Evolutionary conservation across 2,113 vertebrate genomes (phyloP), one percentile per base, ranked within the genome.

Genomic region (Platysternon megacephalum): DNA sequence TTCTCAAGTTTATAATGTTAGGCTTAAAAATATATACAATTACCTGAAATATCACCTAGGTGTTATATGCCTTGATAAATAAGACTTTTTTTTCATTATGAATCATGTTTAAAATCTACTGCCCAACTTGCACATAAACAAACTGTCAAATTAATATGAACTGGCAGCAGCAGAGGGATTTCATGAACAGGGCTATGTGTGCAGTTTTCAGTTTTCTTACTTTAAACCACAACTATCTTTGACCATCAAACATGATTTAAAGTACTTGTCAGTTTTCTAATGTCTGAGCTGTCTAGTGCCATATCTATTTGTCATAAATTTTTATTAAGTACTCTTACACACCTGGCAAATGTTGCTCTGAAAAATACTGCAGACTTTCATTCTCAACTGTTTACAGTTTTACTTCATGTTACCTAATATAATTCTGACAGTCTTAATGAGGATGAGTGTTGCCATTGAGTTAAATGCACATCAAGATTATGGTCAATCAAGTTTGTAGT

Each of bases 381-480:
- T 84, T 93, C 26, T 72, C 19, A 88, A 22, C 11, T 85, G 48
- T 79, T 78, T 90, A 85, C 12, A 9, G 1, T 88, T 95, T 89
- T 85, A 89, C 8, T 82, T 81, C 86, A 86, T 0, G n/a, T 13
- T 46, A 80, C 32, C 78, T 89, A 32, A 87, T 22, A 81, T 35
- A 86, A 83, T 79, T 93, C 89, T 91, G 53, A 90, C 56, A 2
- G 58, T 88, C 32, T 72, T 51, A 65, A 82, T 42, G 8, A 85
- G 7, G 3, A 84, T 39, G 6, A 87, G 13, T 42, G 8, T 42
- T 96, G 42, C 14, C 24, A 29, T 90, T 79, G 81, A 93, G 49
- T 86, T 87, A 93, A 85, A 96, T 91, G 72, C 39, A 76, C 76
- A 86, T 82, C n/a, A 21, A 89, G 22, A 76, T 65, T 56, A 93